Evolutionary conservation across 2,888 invertebrate genomes (phyloP).

Genomic region (Nudaria mundana): DNA sequence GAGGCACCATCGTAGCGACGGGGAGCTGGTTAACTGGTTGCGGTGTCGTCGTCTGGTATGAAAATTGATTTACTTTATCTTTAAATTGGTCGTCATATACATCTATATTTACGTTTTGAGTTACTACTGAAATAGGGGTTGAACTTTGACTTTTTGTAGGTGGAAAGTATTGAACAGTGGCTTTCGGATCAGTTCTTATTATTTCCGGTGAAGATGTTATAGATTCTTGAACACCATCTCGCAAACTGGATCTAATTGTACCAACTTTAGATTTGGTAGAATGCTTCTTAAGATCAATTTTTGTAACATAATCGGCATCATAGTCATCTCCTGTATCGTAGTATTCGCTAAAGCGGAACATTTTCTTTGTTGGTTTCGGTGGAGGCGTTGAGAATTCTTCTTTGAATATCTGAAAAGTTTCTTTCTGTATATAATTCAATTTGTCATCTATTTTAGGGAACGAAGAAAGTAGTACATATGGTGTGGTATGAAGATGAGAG

Average conservation of each 20-base stretch:
- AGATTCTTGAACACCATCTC: neutral
- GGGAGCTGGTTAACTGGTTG: no score
- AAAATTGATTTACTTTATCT: constrained; percentile 44
- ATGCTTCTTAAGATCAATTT: constrained; percentile 62
- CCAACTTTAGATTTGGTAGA: constrained; percentile 14
- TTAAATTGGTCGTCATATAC: constrained; percentile 48
- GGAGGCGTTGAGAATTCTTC: constrained; percentile 27
- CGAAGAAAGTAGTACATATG: constrained; percentile 7
- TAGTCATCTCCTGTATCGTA: constrained; percentile 62
- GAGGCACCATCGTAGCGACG: no score
- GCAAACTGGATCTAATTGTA: neutral
- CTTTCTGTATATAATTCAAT: constrained; percentile 18
- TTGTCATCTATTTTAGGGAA: constrained; percentile 12
- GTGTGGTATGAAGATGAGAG: constrained; percentile 6
- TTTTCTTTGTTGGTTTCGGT: constrained; percentile 37
- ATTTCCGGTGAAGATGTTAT: neutral
- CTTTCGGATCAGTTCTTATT: constrained; percentile 48
- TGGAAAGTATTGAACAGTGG: constrained; percentile 69
- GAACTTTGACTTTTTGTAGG: constrained; percentile 42
- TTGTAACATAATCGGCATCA: constrained; percentile 57
- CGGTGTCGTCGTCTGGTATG: constrained; percentile 22
- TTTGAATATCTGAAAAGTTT: constrained; percentile 16
- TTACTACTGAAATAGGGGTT: constrained; percentile 45
- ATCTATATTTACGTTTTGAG: constrained; percentile 34
- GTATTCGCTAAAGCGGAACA: constrained; percentile 50